Base-by-base conservation (phyloP, 2,888 invertebrate genomes). In the Gnatocerus cornutus region DNA sequence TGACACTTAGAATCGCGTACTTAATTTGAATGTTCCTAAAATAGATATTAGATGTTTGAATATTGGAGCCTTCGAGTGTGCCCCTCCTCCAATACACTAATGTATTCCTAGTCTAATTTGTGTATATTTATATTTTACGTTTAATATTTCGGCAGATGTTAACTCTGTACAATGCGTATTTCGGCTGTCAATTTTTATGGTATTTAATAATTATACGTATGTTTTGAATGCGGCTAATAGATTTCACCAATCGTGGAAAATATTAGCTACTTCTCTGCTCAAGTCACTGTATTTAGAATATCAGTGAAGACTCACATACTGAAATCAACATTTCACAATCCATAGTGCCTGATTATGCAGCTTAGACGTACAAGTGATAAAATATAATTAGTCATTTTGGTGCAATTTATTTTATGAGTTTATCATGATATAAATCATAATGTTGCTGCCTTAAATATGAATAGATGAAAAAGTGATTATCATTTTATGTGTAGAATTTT, bases 321-420 rank as follows among this genome's bases (percentile, higher is more conserved):
- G 69, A 74, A 76, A 71, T 74, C 74, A 73, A 76, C 77, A 74
- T 77, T 76, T 79, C 79, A 80, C 81, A 82, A 82, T 82, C 82
- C 80, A 81, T 80, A 80, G 83, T 83, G 83, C 83, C 82, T 83
- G 81, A 63, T 68, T 63, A 68, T 77, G 69, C 69, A 56, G 70
- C 73, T 71, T 76, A 74, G 71, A 76, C 59, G 59, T 63, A 70
- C 58, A 69, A 70, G 66, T 70, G 70, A 70, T 70, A 72, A 72
- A 70, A 56, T 62, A 41, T 72, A 56, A 37, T 46, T 67, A 68
- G 68, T 68, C 67, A 68, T 71, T 68, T 71, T 63, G 71, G 67
- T 71, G 71, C 68, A 71, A 68, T 71, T 68, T 59, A 77, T 69
- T 73, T 69, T 74, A 73, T 73, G 29, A 46, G 64, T 68, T 62